phyloP scores from a whole-genome alignment of 2,113 vertebrate genomes.

The Columbina picui region DNA sequence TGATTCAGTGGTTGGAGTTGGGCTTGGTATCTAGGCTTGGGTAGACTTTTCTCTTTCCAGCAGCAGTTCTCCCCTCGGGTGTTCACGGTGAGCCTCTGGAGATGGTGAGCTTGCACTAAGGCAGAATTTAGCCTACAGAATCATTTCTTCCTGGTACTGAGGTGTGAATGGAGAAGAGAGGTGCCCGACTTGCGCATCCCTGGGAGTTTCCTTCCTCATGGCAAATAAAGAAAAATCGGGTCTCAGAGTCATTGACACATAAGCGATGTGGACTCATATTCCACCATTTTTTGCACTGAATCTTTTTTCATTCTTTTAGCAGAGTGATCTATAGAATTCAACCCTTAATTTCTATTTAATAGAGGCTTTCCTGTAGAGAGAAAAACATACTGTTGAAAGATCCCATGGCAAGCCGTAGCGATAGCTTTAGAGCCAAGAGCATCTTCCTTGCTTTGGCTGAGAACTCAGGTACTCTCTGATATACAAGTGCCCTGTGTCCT shows the following conservation, averaged over 20 bases:
- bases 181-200: neutral
- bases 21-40: neutral
- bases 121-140: neutral
- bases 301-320: neutral
- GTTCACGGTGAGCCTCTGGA: neutral
- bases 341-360: neutral
- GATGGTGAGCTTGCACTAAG: neutral
- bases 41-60: neutral
- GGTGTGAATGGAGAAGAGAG: neutral
- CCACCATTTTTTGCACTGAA: neutral
- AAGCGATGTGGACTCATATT: rapidly evolving
- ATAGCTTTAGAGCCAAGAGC: neutral
- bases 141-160: neutral
- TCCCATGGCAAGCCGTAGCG: neutral
- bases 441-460: neutral
- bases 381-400: neutral
- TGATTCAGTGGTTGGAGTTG: neutral
- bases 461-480: neutral
- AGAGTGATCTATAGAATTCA: neutral
- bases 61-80: neutral
- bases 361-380: neutral
- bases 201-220: neutral
- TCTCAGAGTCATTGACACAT: neutral
- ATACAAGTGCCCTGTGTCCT: neutral
- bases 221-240: neutral